Evolutionary conservation across 2,888 invertebrate genomes (phyloP), one percentile per base, ranked within the genome.

Genomic region (Elmis aenea): DNA sequence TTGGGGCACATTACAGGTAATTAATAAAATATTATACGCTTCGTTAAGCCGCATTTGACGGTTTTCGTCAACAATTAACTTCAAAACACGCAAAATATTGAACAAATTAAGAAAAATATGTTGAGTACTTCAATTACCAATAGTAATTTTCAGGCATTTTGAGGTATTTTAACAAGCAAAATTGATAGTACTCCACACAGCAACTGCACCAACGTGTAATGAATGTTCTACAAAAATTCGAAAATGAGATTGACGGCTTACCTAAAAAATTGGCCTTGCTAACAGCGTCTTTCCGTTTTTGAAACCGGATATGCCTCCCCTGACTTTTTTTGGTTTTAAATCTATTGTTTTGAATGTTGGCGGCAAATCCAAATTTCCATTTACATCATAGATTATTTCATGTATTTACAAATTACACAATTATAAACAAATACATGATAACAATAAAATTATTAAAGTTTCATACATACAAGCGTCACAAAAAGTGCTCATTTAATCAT

Each of bases 71-170:
- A n/a, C n/a, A n/a, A n/a, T n/a, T n/a, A n/a, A n/a, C n/a, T n/a
- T n/a, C n/a, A n/a, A 9, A 30, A 22, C 3, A 16, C 11, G 13
- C 10, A 25, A 29, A 25, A 24, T 33, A 4, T 12, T 5, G 9
- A 15, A 23, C 14, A 26, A 20, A 13, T 10, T 20, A 14, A 9
- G 32, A 31, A 42, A 38, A 42, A 31, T 38, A 42, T 38, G 42
- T 35, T 38, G 21, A 11, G 20, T 14, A 22, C 22, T 30, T 35
- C 40, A 32, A 46, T 33, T 51, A 48, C 48, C 43, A 46, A 27
- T 44, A 45, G 31, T 42, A 47, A 42, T 45, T 45, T 42, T 42
- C 46, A 24, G 48, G 48, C 50, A 51, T 51, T 42, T 14, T 35
- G 24, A 8, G 16, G 21, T 13, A 14, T 26, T 18, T 12, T 5